Evolutionary conservation across 2,113 vertebrate genomes (phyloP), one percentile per base, ranked within the genome.

Genomic region (Otus sunia): DNA sequence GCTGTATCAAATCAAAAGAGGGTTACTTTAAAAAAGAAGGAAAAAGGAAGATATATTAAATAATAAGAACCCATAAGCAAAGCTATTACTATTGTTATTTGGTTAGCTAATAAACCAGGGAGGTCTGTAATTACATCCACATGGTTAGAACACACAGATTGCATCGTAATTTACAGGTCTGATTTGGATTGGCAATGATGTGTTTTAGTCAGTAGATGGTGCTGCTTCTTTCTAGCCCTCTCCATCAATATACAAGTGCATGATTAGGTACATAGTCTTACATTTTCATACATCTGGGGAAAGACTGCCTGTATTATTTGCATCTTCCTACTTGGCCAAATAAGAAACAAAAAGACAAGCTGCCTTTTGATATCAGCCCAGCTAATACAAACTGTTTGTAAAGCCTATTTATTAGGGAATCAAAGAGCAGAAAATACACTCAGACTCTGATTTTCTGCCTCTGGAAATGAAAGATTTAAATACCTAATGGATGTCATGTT

Each of bases 211-310:
- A 71, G 94, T 37, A 96, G 96, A 88, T 91, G 90, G 76, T 49
- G 82, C 79, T 67, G 92, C 80, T 55, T 45, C n/a, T 93, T 92
- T 34, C 92, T 36, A 39, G 79, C 63, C 66, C 81, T 91, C 34
- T 68, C 36, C 43, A 36, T 11, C 45, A 34, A 18, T 39, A 18
- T 9, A 34, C 41, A 16, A 7, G 25, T 19, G 2, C 13, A 26
- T 11, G 29, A 18, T 34, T 9, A 64, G 11, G 45, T 17, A 50
- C 23, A 6, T 10, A 36, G 39, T 15, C 74, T 43, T 17, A n/a
- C 4, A 17, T 63, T 50, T 74, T 66, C 41, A 34, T 14, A 13
- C 6, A 4, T 15, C 19, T 27, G 36, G 36, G 67, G 66, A 64
- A 17, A 22, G 17, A 23, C 1, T 5, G 4, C 15, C 41, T 25